Evolutionary conservation across 1,140 invertebrate species (phyloP).

Genomic region (Chrysoperla carnea): DNA sequence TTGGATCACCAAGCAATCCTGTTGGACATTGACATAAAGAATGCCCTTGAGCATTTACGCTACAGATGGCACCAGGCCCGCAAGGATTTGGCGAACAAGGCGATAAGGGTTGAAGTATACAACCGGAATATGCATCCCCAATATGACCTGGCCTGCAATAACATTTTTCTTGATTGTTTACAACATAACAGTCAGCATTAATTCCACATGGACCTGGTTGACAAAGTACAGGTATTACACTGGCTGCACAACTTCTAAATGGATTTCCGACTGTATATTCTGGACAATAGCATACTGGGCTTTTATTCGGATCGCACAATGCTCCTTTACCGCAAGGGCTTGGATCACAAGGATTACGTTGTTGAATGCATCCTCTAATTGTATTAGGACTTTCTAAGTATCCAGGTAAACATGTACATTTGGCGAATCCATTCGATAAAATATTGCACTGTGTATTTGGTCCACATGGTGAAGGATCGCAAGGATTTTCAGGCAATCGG

Average conservation of each 20-base stretch:
- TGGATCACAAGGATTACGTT: constrained; percentile 58
- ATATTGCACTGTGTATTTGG: constrained; percentile 73
- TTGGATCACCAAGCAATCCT: constrained; percentile 61
- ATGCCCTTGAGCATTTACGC: constrained; percentile 41
- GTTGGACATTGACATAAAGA: constrained; percentile 53
- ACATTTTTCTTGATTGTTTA: constrained; percentile 54
- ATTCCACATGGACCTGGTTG: constrained; percentile 59
- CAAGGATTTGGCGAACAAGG: constrained; percentile 61
- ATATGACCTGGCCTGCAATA: constrained; percentile 54
- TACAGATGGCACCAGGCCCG: constrained; percentile 54
- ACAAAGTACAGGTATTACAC: constrained; percentile 38
- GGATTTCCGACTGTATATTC: constrained; percentile 58
- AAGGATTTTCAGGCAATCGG: constrained; percentile 50
- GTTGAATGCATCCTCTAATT: constrained; percentile 61
- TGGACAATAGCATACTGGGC: constrained; percentile 66
- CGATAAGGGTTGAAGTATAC: constrained; percentile 35
- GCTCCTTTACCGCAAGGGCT: constrained; percentile 65
- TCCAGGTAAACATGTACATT: constrained; percentile 69
- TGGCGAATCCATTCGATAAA: constrained; percentile 63
- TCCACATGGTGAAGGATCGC: constrained; percentile 70
- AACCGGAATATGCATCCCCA: constrained; percentile 50
- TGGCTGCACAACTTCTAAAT: constrained; percentile 46
- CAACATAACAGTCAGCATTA: constrained; percentile 67
- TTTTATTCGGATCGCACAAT: constrained; percentile 54
- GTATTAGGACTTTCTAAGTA: constrained; percentile 76